phyloP scores from a whole-genome alignment of 1,140 invertebrate genomes.

The Rhopalosiphum maidis region DNA sequence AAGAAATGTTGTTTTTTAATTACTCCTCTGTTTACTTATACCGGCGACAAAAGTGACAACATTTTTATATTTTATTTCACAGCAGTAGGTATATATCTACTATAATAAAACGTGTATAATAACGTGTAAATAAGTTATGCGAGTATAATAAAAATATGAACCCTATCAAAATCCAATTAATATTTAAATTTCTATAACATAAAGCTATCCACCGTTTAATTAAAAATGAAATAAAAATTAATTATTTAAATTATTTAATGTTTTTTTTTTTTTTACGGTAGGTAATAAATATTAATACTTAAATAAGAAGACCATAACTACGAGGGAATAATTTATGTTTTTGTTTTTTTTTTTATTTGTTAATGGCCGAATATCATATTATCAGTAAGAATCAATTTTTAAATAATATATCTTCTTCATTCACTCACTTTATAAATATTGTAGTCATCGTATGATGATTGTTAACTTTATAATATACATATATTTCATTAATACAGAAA shows the following conservation, averaged over 20 bases:
- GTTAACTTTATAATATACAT: neutral
- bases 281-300: conserved; percentile 26
- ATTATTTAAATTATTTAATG: conserved; percentile 13
- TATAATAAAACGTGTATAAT: conserved; percentile 22
- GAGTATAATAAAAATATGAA: conserved; percentile 8
- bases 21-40: neutral
- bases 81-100: neutral
- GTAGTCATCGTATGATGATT: neutral
- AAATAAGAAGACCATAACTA: neutral
- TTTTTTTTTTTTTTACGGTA: neutral
- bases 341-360: neutral
- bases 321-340: neutral
- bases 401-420: neutral
- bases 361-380: neutral
- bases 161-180: conserved; percentile 45
- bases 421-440: neutral
- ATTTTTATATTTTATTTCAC: conserved; percentile 26
- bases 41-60: neutral
- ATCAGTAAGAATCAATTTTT: neutral
- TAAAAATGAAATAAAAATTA: conserved; percentile 37
- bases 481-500: neutral
- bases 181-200: conserved; percentile 45
- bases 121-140: conserved; percentile 40
- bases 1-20: neutral
- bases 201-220: conserved; percentile 30